These are phyloP conservation scores for Plotosus lineatus DNA, from an alignment of 2,113 vertebrate genomes.

Conservation along the genomic window DNA sequence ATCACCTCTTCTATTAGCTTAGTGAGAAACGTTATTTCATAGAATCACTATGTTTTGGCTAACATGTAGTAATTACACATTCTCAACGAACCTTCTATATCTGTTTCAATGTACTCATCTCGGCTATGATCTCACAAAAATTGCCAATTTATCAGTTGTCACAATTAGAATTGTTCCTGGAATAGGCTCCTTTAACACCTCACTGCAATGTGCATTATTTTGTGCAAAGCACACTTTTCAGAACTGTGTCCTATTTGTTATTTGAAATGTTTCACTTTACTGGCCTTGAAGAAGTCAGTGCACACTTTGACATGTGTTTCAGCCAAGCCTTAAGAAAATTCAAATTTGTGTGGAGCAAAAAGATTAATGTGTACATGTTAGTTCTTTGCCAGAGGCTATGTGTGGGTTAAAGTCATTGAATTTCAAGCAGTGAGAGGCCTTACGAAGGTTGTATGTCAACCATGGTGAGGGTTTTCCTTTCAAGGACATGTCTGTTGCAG, in stretches of 20 bases:
- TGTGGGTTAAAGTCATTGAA: slow-evolving; percentile 46
- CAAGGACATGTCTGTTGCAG: slow-evolving; percentile 37
- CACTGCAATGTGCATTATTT: background rate
- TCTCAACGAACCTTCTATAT: background rate
- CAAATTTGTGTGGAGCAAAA: slow-evolving; percentile 41
- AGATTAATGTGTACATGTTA: slow-evolving; percentile 50
- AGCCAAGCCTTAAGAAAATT: slow-evolving; percentile 27
- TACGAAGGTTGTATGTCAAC: slow-evolving; percentile 40
- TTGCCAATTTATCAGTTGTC: background rate
- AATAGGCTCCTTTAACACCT: slow-evolving; percentile 14
- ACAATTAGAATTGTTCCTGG: background rate
- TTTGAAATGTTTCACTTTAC: slow-evolving; percentile 1
- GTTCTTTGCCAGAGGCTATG: slow-evolving; percentile 48
- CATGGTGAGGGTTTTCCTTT: slow-evolving; percentile 35
- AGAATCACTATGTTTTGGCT: background rate
- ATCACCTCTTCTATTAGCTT: slow-evolving; percentile 21
- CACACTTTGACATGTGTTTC: slow-evolving; percentile 28
- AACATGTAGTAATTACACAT: background rate
- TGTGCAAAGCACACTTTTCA: background rate
- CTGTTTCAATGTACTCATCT: background rate
- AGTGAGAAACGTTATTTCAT: slow-evolving; percentile 1
- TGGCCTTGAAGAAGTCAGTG: slow-evolving; percentile 42
- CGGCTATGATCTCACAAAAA: background rate
- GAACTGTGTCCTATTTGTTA: slow-evolving; percentile 8
- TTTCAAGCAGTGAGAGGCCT: slow-evolving; percentile 43